Percentiles rank a stretch among this genome's conserved stretches.
Evolutionary conservation across 2,888 invertebrate genomes (phyloP).

Genomic region (Dimorphilus gyrociliatus): DNA sequence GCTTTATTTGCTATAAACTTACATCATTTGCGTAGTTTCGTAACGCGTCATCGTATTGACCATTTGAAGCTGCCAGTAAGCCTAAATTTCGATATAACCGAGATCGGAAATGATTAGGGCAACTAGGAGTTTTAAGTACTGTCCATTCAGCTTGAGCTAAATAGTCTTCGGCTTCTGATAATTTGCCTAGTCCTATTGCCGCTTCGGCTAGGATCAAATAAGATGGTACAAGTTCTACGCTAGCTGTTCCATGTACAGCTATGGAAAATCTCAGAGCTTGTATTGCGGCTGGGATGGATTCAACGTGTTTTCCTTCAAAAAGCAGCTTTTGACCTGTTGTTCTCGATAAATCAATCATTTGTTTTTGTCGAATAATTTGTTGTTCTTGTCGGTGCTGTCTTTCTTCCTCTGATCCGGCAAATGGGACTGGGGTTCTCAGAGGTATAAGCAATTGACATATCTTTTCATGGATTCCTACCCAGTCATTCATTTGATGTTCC

Average conservation of each 20-base stretch:
- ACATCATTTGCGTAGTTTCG: conserved; percentile 36
- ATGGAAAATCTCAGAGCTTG: conserved; percentile 35
- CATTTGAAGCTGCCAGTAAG: conserved; percentile 33
- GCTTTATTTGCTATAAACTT: conserved; percentile 9
- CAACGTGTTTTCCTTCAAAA: conserved; percentile 36
- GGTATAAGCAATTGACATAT: conserved; percentile 32
- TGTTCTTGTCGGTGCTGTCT: conserved; percentile 25
- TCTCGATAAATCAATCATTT: conserved; percentile 33
- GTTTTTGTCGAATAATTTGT: conserved; percentile 23
- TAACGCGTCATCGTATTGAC: conserved; percentile 33
- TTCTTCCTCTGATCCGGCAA: conserved; percentile 34
- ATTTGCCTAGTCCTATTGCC: conserved; percentile 32
- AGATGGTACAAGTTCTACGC: conserved; percentile 37
- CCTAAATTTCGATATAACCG: conserved; percentile 35
- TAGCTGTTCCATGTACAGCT: conserved; percentile 35
- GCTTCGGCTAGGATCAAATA: conserved; percentile 38
- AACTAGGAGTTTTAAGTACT: conserved; percentile 33
- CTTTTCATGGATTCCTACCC: conserved; percentile 37
- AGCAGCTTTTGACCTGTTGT: conserved; percentile 36
- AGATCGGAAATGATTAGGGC: conserved; percentile 34
- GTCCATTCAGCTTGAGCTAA: conserved; percentile 38
- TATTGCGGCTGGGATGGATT: conserved; percentile 38
- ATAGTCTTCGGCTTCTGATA: conserved; percentile 36
- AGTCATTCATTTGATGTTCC: conserved; percentile 36
- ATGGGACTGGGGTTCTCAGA: conserved; percentile 27